Conservation (phyloP, 2,113 vertebrate genomes). For the Daboia siamensis region DNA sequence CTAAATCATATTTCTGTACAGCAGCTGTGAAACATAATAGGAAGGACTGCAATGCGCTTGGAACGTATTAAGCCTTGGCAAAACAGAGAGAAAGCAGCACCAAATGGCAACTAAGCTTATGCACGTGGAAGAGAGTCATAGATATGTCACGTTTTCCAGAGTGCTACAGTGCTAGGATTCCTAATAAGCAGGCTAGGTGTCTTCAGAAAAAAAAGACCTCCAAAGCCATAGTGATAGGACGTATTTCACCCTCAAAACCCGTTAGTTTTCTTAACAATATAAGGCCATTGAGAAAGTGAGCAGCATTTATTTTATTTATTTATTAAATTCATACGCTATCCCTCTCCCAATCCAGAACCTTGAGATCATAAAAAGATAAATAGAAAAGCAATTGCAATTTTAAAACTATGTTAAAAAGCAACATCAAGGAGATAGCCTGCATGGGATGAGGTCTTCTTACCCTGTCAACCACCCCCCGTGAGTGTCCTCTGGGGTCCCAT, state of each 20-base stretch:
- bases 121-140: background rate
- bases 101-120: background rate
- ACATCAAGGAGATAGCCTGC: background rate
- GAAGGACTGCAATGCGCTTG: background rate
- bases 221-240: background rate
- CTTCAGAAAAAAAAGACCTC: background rate
- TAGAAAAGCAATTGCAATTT: background rate
- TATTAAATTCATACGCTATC: background rate
- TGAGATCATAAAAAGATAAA: background rate
- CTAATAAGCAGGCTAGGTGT: background rate
- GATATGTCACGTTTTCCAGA: background rate
- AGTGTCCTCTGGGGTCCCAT: background rate
- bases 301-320: background rate
- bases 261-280: background rate
- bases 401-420: background rate
- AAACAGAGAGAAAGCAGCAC: background rate
- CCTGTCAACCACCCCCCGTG: background rate
- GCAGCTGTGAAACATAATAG: slow-evolving; percentile 21
- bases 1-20: background rate
- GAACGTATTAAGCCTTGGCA: background rate
- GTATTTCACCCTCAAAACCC: background rate
- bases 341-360: background rate
- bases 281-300: background rate
- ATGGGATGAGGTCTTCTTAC: background rate
- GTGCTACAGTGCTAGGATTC: background rate